Evolutionary conservation across 2,888 invertebrate genomes (phyloP).

Genomic region (Lasioglossum malachurum): DNA sequence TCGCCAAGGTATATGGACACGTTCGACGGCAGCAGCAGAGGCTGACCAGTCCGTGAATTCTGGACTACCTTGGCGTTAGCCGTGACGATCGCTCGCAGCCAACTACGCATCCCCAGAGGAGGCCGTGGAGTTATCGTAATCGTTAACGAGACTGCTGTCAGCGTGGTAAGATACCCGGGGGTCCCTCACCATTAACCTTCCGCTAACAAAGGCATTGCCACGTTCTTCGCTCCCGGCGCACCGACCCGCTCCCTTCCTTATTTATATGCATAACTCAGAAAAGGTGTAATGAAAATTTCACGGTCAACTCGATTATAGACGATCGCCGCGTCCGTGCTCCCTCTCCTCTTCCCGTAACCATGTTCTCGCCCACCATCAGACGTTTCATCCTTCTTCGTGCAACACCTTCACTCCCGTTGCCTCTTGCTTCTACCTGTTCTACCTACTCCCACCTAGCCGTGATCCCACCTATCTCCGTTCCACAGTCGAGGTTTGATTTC

Average conservation of each 20-base stretch:
- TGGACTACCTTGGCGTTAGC: conserved; percentile 61
- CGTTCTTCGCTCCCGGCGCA: conserved; percentile 77
- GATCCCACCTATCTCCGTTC: conserved; percentile 11
- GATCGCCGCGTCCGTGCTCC: conserved; percentile 63
- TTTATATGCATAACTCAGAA: conserved; percentile 83
- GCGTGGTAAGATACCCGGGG: conserved; percentile 80
- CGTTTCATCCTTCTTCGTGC: neutral
- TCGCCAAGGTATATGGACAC: conserved; percentile 15
- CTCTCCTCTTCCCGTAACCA: conserved; percentile 35
- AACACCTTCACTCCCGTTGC: conserved; percentile 2
- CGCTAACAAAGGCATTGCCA: conserved; percentile 82
- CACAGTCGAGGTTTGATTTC: conserved; percentile 4
- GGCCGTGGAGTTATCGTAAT: conserved; percentile 79
- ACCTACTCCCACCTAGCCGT: neutral
- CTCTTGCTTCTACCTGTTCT: conserved; percentile 22
- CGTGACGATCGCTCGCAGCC: conserved; percentile 51
- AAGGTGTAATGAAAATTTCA: conserved; percentile 83
- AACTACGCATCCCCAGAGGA: conserved; percentile 68
- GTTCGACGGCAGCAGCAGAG: conserved; percentile 26
- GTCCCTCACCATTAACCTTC: conserved; percentile 81
- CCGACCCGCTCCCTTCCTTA: conserved; percentile 77
- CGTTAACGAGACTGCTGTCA: conserved; percentile 82
- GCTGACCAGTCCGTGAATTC: conserved; percentile 54
- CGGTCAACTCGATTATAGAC: conserved; percentile 77
- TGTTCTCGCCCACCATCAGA: conserved; percentile 14